Evolutionary conservation across 2,113 vertebrate species (phyloP).

Genomic region (Limnothrissa miodon): DNA sequence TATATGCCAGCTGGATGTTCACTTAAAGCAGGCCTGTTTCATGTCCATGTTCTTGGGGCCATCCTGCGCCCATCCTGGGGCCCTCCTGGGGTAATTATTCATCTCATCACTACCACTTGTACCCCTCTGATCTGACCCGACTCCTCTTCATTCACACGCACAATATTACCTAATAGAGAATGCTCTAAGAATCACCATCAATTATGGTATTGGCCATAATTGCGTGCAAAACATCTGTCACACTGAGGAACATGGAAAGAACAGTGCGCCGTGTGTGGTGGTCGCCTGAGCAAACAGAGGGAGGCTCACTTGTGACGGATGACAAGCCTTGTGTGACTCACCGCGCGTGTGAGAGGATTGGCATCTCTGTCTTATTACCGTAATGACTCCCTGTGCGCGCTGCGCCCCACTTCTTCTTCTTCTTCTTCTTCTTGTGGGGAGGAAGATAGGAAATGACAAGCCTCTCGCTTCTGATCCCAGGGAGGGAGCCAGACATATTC

Average conservation of each 20-base stretch:
- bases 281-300: background rate
- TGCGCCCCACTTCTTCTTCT: constrained; percentile 1
- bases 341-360: background rate
- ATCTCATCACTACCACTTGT: background rate
- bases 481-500: constrained; percentile 21
- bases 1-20: background rate
- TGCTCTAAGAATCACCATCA: background rate
- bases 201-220: background rate
- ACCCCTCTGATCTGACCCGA: background rate
- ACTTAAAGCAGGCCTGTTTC: background rate
- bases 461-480: constrained; percentile 38
- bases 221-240: background rate
- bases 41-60: no score
- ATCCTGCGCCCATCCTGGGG: no score
- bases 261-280: background rate
- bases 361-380: constrained; percentile 17
- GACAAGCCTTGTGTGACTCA: constrained; percentile 24
- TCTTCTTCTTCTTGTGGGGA: background rate
- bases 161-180: background rate
- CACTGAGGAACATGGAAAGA: background rate
- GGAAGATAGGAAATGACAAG: background rate
- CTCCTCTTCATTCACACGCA: background rate
- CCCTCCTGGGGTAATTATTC: no score
- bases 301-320: constrained; percentile 1
- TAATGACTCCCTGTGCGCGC: constrained; percentile 39